Conservation (phyloP, 2,113 vertebrate species). For the Periophthalmodon schlosseri region DNA sequence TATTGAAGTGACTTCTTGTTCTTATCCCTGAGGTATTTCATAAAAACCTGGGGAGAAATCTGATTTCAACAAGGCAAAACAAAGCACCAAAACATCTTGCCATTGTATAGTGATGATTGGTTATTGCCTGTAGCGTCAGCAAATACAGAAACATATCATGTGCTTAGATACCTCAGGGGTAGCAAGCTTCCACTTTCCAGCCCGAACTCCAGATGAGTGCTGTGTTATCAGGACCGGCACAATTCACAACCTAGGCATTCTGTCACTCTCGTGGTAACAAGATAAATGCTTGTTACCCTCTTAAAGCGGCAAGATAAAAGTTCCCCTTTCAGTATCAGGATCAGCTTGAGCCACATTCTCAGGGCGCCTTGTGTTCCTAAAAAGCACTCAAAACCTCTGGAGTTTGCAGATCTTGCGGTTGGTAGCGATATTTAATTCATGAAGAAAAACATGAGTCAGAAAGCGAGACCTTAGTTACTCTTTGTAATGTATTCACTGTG, state of each 20-base stretch:
- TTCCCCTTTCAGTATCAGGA: slow-evolving; percentile 37
- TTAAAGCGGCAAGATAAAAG: slow-evolving; percentile 71
- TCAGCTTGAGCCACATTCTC: slow-evolving; percentile 62
- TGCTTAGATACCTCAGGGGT: slow-evolving; percentile 48
- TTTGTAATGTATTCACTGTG: slow-evolving; percentile 45
- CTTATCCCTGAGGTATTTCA: background rate
- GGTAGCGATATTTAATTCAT: slow-evolving; percentile 61
- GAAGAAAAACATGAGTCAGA: slow-evolving; percentile 47
- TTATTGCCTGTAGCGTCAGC: slow-evolving; percentile 47
- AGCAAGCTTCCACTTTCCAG: slow-evolving; percentile 34
- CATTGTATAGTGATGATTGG: slow-evolving; percentile 35
- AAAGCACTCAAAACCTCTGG: slow-evolving; percentile 38
- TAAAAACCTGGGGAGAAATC: slow-evolving; percentile 11
- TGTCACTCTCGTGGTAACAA: slow-evolving; percentile 68
- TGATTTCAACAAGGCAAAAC: slow-evolving; percentile 26
- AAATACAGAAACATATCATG: slow-evolving; percentile 47
- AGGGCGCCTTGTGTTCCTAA: slow-evolving; percentile 39
- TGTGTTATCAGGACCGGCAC: slow-evolving; percentile 66
- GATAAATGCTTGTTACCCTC: slow-evolving; percentile 77
- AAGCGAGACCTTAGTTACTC: slow-evolving; percentile 41
- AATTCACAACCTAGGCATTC: slow-evolving; percentile 65
- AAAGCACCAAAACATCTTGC: slow-evolving; percentile 27
- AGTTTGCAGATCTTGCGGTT: slow-evolving; percentile 44
- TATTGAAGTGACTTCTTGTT: background rate
- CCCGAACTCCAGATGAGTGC: slow-evolving; percentile 46